Conservation (phyloP, 2,113 vertebrate genomes). For the Amphiprion ocellaris region DNA sequence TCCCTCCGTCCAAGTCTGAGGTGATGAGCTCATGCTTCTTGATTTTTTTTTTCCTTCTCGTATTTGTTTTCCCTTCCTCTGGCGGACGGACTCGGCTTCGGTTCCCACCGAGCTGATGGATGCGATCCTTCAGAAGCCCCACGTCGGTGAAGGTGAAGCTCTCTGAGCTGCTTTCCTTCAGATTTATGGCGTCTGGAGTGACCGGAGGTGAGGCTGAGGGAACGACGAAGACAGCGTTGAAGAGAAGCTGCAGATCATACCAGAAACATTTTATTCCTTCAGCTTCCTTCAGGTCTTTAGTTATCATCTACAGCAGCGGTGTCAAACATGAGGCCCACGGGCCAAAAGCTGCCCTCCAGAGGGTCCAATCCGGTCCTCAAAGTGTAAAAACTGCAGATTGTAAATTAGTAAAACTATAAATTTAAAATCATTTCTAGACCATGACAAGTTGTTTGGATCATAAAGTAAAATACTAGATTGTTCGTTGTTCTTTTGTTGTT, state of each 20-base stretch:
- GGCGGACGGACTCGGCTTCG: not conserved
- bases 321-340: too few species aligned
- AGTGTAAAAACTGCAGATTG: too few species aligned
- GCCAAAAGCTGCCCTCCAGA: too few species aligned
- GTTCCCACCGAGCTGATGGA: constrained; percentile 17
- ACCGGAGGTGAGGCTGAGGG: constrained; percentile 52
- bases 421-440: too few species aligned
- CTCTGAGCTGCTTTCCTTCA: constrained; percentile 42
- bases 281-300: not conserved
- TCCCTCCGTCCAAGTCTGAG: not conserved
- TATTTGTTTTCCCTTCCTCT: constrained; percentile 8
- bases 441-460: too few species aligned
- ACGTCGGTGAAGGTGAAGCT: constrained; percentile 31
- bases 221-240: constrained; percentile 34
- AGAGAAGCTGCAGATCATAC: constrained; percentile 12
- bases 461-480: too few species aligned
- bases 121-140: constrained; percentile 5
- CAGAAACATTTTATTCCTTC: constrained; percentile 1
- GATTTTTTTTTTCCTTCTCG: not conserved
- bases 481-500: too few species aligned
- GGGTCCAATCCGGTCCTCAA: too few species aligned
- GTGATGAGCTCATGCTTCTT: not conserved
- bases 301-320: constrained; percentile 5
- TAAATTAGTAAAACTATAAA: too few species aligned
- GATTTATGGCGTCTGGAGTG: constrained; percentile 53